Evolutionary conservation across 2,888 invertebrate genomes (phyloP).

Genomic region (Drosophila falleni): DNA sequence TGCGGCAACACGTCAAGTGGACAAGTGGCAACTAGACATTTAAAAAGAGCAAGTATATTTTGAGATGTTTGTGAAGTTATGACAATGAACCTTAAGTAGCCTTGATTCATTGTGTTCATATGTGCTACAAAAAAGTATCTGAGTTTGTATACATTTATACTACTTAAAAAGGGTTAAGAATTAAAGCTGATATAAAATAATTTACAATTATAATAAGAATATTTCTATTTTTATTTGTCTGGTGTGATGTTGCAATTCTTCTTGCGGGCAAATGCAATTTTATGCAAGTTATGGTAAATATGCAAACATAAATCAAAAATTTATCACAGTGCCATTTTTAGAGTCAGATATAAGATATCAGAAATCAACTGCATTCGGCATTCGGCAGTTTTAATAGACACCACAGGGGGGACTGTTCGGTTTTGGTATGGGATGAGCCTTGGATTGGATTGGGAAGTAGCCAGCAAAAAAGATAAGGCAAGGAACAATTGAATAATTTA

Average conservation of each 20-base stretch:
- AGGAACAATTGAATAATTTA: conserved; percentile 79
- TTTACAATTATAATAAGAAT: neutral
- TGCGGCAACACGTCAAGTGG: conserved; percentile 48
- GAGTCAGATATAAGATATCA: conserved; percentile 15
- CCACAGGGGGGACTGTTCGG: conserved; percentile 24
- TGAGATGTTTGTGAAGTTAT: conserved; percentile 31
- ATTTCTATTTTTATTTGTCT: neutral
- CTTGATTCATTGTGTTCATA: conserved; percentile 30
- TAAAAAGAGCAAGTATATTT: neutral
- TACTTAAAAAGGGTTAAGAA: conserved; percentile 1
- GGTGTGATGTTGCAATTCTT: neutral
- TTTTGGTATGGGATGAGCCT: conserved; percentile 1
- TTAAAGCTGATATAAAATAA: neutral
- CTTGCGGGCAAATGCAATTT: conserved; percentile 40
- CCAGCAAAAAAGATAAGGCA: conserved; percentile 61
- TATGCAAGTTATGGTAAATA: conserved; percentile 58
- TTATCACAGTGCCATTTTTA: conserved; percentile 46
- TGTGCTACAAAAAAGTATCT: neutral
- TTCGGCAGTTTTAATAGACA: conserved; percentile 69
- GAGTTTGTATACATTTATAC: neutral
- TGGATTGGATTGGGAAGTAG: conserved; percentile 35
- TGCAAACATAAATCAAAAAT: conserved; percentile 69
- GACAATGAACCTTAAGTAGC: conserved; percentile 37
- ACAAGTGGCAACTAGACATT: conserved; percentile 34
- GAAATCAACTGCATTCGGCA: conserved; percentile 57